Evolutionary conservation across 2,113 vertebrate species (phyloP), one percentile per base, ranked within the genome.

Genomic region (Blennius ocellaris): DNA sequence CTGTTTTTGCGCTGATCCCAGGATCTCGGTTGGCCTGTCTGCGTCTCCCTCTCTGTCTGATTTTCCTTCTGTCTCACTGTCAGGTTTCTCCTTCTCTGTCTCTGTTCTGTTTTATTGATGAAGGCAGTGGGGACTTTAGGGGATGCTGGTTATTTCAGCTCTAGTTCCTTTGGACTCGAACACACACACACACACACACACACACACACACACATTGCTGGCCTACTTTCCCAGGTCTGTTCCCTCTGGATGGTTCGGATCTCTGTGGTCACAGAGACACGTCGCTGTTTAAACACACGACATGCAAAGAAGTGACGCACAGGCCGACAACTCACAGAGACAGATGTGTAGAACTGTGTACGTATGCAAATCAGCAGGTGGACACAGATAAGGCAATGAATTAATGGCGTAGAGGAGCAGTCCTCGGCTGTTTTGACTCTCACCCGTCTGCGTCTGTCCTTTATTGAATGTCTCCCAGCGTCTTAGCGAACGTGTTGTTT

Each of bases 91-190:
- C 63, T 58, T 57, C 54, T 71, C 41, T 61, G 60, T 81, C 87
- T 86, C 11, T 15, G 48, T 53, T 75, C 55, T 92, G 87, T 85
- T 92, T 92, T 91, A 92, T 92, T 92, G 91, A 91, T 92, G 91
- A 90, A 90, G 83, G 75, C 85, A 69, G 81, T 14, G 10, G 64
- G 76, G 84, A 91, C 87, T 86, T 85, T 73, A 81, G 87, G 85
- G 89, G 60, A 88, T 82, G 74, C 55, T 71, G 37, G 65, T 92
- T 92, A 92, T 83, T 92, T 91, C 87, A 91, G 91, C 90, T 91
- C 90, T 85, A 92, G 70, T 92, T 92, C 66, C 73, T 67, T 74
- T 78, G 47, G 77, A 7, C 39, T 0, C 59, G 36, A 61, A 17
- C 56, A 41, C 70, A 43, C 69, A 51, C 60, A 48, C 61, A 62